These are phyloP conservation scores for Iphiclides podalirius DNA, from an alignment of 2,888 invertebrate genomes.

Conservation along the genomic window DNA sequence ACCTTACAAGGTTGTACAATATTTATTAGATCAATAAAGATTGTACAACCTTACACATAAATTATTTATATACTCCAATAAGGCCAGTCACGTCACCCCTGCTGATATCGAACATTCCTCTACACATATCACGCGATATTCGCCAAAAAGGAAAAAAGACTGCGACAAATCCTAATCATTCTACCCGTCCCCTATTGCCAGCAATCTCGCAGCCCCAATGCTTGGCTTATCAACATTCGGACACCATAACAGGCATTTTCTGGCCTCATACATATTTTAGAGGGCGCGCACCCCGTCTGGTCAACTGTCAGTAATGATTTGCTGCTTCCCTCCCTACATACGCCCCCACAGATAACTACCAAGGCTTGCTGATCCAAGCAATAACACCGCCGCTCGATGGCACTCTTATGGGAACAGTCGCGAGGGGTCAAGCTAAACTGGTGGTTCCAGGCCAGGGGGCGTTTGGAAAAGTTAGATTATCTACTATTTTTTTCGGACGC, in stretches of 20 bases:
- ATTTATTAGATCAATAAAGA: too few species aligned
- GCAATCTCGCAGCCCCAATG: conserved; percentile 65
- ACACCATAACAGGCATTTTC: conserved; percentile 77
- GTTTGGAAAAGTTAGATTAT: conserved; percentile 76
- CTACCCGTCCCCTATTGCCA: conserved; percentile 56
- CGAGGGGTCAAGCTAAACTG: conserved; percentile 36
- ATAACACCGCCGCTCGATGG: background rate
- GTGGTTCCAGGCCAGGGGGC: conserved; percentile 58
- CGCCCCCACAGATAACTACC: conserved; percentile 54
- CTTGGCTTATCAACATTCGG: conserved; percentile 80
- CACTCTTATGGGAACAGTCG: conserved; percentile 19
- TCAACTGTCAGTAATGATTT: conserved; percentile 81
- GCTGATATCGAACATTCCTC: conserved; percentile 33
- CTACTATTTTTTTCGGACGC: conserved; percentile 75
- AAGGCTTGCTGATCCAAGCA: conserved; percentile 38
- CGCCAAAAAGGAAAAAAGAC: conserved; percentile 42
- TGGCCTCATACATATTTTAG: conserved; percentile 79
- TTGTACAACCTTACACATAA: too few species aligned
- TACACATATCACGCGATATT: conserved; percentile 28
- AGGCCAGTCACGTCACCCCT: conserved; percentile 38
- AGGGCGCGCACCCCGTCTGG: conserved; percentile 73
- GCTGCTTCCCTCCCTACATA: conserved; percentile 66
- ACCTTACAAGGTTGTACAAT: too few species aligned
- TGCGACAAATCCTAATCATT: conserved; percentile 66
- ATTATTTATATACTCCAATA: conserved; percentile 6